These are phyloP conservation scores for Staurois parvus DNA, from an alignment of 2,797 vertebrate genomes.

Conservation along the genomic window DNA sequence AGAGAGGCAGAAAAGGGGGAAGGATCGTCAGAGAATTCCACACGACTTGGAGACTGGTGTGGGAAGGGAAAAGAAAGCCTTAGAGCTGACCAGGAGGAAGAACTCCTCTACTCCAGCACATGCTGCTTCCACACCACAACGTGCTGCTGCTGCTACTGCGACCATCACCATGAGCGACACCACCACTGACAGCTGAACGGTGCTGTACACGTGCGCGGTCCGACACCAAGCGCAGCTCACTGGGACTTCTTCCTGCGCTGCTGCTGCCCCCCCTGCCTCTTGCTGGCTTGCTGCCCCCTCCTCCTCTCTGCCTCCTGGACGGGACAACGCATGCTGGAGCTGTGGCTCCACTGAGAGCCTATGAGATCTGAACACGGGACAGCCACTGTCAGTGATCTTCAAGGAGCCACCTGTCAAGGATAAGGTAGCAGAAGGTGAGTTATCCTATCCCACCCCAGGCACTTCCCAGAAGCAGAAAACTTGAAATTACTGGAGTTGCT, in stretches of 20 bases:
- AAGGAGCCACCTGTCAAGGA: conserved; percentile 39
- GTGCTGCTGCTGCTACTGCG: conserved; percentile 14
- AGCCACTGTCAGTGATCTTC: conserved; percentile 36
- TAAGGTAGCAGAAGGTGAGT: conserved; percentile 54
- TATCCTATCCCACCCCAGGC: conserved; percentile 10
- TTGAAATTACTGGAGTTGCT: background rate
- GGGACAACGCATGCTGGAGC: conserved; percentile 2
- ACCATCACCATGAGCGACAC: conserved; percentile 42
- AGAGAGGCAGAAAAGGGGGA: conserved; percentile 51
- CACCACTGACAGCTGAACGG: conserved; percentile 7
- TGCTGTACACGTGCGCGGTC: conserved; percentile 41
- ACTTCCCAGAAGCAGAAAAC: background rate
- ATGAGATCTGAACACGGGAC: conserved; percentile 30
- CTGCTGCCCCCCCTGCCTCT: no score
- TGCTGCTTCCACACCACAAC: conserved; percentile 43
- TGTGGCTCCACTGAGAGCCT: conserved; percentile 47
- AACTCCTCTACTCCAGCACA: conserved; percentile 37
- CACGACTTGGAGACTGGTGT: conserved; percentile 30
- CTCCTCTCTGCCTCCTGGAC: conserved; percentile 14
- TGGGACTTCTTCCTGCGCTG: no score
- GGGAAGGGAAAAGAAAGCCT: conserved; percentile 14
- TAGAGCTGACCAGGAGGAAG: conserved; percentile 18
- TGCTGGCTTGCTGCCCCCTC: conserved; percentile 41
- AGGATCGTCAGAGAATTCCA: conserved; percentile 57
- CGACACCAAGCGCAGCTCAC: no score